phyloP scores from a whole-genome alignment of 2,888 invertebrate genomes.

The Noctua comes region DNA sequence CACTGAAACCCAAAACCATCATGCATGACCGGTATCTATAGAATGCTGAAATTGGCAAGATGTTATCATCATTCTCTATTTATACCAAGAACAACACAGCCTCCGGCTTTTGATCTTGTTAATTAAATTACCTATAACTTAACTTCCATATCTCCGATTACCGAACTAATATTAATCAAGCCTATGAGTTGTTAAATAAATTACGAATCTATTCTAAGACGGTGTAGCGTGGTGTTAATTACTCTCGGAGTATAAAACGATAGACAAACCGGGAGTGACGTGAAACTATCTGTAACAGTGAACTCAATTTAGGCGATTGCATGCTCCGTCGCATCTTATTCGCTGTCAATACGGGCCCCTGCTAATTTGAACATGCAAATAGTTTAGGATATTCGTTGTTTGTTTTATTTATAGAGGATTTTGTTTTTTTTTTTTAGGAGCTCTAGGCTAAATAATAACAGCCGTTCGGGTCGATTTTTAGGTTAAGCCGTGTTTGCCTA shows the following conservation, averaged over 20 bases:
- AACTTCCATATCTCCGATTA: neutral
- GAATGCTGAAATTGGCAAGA: neutral
- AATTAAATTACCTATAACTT: slow-evolving; percentile 13
- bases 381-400: neutral
- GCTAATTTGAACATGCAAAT: slow-evolving; percentile 35
- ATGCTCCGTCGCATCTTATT: slow-evolving; percentile 45
- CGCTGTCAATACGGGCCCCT: slow-evolving; percentile 33
- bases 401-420: neutral
- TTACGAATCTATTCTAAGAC: slow-evolving; percentile 25
- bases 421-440: no score
- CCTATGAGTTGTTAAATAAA: slow-evolving; percentile 28
- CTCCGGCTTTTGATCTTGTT: neutral
- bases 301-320: slow-evolving; percentile 55
- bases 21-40: neutral
- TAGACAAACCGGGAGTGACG: slow-evolving; percentile 47
- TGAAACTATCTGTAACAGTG: slow-evolving; percentile 43
- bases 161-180: slow-evolving; percentile 34
- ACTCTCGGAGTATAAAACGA: slow-evolving; percentile 42
- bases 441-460: no score
- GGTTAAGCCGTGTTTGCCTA: no score
- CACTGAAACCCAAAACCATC: neutral
- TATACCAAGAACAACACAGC: neutral
- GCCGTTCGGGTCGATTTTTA: no score
- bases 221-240: slow-evolving; percentile 46
- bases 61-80: neutral